Base-by-base conservation (phyloP, 2,888 invertebrate genomes). In the Tenthredo notha region DNA sequence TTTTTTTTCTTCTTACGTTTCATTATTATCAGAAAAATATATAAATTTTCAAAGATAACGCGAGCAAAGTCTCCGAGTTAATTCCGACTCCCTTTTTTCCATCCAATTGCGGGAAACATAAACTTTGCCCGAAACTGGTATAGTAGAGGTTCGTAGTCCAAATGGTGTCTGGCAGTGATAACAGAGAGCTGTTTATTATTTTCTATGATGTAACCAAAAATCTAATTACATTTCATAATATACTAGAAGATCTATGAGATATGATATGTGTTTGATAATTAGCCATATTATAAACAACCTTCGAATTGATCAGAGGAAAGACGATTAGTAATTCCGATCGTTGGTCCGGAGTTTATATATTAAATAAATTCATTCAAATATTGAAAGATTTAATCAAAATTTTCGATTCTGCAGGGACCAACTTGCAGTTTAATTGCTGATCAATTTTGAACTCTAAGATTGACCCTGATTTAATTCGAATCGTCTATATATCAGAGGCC, bases 161-260 rank as follows among this genome's bases (percentile, higher is more conserved):
- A 75, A 84, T 85, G 84, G 85, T 84, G 87, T 88, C 86, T 88
- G 86, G 86, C 85, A 86, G 86, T 86, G 88, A 89, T 89, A 89
- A 88, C 85, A n/a, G 21, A 43, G 9, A 74, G n/a, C 21, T n/a
- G 40, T 40, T 21, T 43, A 74, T 43, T n/a, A 43, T 74, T 40
- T 43, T 25, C 43, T 43, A 43, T 74, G 74, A 43, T 43, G 21
- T 21, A 43, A 74, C 74, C 12, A 29, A 21, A 21, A 74, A 74
- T 74, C 12, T 40, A 21, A 43, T 43, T 43, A 74, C 25, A 43
- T 74, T 43, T n/a, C 29, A 74, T 43, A 43, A 74, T 43, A 43
- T 43, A 43, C 74, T 74, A 3, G n/a, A 7, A 43, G n/a, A 43
- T 74, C 4, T 2, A 5, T 15, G 21, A 40, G 74, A 43, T 74